Evolutionary conservation across 2,113 vertebrate species (phyloP).

Genomic region (Apteryx mantelli): DNA sequence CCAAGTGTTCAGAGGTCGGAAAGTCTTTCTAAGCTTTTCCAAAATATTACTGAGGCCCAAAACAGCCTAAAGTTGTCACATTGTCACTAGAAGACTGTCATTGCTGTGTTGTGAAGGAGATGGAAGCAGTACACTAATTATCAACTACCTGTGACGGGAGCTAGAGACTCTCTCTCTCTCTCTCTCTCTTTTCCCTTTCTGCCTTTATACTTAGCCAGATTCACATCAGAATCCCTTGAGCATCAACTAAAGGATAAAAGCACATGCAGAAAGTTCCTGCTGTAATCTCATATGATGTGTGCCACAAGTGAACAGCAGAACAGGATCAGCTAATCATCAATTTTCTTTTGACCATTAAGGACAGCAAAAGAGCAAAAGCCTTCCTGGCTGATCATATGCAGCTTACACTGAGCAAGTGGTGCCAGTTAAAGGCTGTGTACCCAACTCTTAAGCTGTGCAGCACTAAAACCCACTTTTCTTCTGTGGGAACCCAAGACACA

Average conservation of each 20-base stretch:
- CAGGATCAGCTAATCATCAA: background rate
- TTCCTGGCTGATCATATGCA: background rate
- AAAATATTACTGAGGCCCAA: background rate
- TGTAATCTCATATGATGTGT: background rate
- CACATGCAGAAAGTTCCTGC: background rate
- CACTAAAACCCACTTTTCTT: background rate
- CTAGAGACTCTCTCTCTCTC: background rate
- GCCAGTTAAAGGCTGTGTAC: background rate
- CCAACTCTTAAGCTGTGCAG: rapidly evolving
- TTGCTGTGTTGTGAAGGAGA: slow-evolving; percentile 3
- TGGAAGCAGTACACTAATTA: slow-evolving; percentile 25
- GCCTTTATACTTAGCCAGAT: background rate
- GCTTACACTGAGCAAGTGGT: background rate
- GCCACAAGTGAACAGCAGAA: background rate
- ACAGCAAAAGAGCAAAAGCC: background rate
- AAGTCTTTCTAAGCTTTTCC: background rate
- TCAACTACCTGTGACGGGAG: slow-evolving; percentile 46
- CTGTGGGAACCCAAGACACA: background rate
- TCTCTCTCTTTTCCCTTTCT: slow-evolving; percentile 1
- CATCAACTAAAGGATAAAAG: slow-evolving; percentile 14
- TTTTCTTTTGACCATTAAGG: background rate
- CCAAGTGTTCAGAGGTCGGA: background rate
- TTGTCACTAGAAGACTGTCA: slow-evolving; percentile 12
- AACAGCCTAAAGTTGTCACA: slow-evolving; percentile 23
- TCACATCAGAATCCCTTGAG: slow-evolving; percentile 37